Evolutionary conservation across 2,888 invertebrate species (phyloP).

Genomic region (Heliconius aoede): DNA sequence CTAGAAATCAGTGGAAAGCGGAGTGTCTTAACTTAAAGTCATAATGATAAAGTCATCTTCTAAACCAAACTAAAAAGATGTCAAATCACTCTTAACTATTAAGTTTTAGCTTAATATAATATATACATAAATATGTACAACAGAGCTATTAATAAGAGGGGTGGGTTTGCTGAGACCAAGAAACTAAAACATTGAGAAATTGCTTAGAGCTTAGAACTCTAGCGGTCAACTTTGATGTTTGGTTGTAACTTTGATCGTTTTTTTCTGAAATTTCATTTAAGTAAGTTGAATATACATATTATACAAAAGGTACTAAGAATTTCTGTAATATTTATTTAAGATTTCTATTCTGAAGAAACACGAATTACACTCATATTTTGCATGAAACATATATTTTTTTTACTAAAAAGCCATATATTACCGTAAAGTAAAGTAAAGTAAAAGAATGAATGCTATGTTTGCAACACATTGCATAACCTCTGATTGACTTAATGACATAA

Average conservation of each 20-base stretch:
- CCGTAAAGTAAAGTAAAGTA: neutral
- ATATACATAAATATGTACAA: neutral
- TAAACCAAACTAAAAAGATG: too few species aligned
- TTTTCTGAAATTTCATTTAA: too few species aligned
- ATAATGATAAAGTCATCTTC: too few species aligned
- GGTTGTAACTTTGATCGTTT: too few species aligned
- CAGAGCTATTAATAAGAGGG: neutral
- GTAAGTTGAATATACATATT: neutral
- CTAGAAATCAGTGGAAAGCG: too few species aligned
- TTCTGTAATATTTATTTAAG: neutral
- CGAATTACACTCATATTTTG: neutral
- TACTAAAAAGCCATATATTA: neutral
- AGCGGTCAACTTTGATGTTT: neutral
- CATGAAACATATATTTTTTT: neutral
- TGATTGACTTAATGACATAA: conserved; percentile 15
- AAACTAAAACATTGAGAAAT: conserved; percentile 8
- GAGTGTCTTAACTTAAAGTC: too few species aligned
- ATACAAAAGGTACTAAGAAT: neutral
- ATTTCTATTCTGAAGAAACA: neutral
- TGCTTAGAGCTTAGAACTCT: neutral
- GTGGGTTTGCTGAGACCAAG: neutral
- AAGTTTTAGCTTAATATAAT: neutral
- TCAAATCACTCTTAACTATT: neutral
- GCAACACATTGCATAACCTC: conserved; percentile 24
- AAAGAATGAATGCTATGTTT: conserved; percentile 19